phyloP scores from a whole-genome alignment of 1,140 invertebrate species.

The Temnothorax nylanderi region DNA sequence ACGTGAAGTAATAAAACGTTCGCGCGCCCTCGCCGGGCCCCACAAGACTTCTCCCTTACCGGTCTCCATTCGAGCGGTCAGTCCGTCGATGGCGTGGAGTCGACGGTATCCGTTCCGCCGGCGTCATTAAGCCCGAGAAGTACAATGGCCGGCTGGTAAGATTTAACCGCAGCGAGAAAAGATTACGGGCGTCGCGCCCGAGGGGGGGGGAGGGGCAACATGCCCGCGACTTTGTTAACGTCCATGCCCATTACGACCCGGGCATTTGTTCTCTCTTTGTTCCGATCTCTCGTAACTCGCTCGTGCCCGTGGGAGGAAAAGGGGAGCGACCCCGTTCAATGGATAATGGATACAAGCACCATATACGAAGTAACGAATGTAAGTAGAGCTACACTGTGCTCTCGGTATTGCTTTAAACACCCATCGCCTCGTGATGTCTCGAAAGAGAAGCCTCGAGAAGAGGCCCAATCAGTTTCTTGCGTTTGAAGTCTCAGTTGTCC shows the following conservation, averaged over 20 bases:
- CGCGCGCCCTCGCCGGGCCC: slow-evolving; percentile 1
- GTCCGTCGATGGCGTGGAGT: slow-evolving; percentile 10
- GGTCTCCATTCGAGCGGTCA: background rate
- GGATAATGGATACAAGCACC: slow-evolving; percentile 17
- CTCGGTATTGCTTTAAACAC: background rate
- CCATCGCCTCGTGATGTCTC: background rate
- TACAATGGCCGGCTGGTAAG: slow-evolving; percentile 45
- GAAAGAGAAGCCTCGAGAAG: background rate
- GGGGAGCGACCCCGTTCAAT: slow-evolving; percentile 12
- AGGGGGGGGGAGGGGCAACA: background rate
- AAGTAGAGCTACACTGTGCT: background rate
- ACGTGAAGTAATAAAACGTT: slow-evolving; percentile 59
- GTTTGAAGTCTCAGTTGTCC: background rate
- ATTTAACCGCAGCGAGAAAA: slow-evolving; percentile 32
- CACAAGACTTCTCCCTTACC: background rate
- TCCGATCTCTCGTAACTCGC: slow-evolving; percentile 35
- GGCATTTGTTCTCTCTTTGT: slow-evolving; percentile 46
- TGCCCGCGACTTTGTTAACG: slow-evolving; percentile 52
- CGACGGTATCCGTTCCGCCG: slow-evolving; percentile 25
- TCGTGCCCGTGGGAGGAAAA: background rate
- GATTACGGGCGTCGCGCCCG: slow-evolving; percentile 35
- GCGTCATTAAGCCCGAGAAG: slow-evolving; percentile 43
- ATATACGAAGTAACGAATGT: slow-evolving; percentile 7
- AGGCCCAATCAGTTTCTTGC: background rate
- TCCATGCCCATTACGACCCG: slow-evolving; percentile 34